Base-by-base conservation (phyloP, 2,888 invertebrate species). In the Tortricodes alternella region DNA sequence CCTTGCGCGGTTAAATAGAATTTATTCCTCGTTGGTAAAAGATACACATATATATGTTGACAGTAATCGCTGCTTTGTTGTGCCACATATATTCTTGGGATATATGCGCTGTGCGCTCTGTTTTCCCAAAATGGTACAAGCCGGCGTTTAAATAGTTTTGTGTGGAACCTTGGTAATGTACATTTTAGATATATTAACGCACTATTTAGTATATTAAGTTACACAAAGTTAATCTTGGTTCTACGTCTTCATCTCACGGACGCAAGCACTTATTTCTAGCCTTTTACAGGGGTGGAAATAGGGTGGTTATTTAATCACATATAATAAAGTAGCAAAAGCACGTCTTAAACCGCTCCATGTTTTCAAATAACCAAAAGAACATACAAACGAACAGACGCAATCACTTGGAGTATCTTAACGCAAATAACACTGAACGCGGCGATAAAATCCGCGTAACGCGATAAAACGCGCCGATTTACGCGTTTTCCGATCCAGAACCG, bases 381-480 rank as follows among this genome's bases (percentile, higher is more conserved):
- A 51, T 15, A 41, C 51, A 16, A 51, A 51, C 48, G 38, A 29
- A 53, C 53, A 49, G 29, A 56, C 35, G 52, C 61, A 61, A 64
- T 64, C 48, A 64, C 53, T 24, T 32, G 38, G 57, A 62, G 55
- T 60, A 58, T 32, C 58, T 34, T 29, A 60, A 34, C 49, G 38
- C 56, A 24, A 46, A 43, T 58, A 53, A 53, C 52, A 34, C 13
- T 53, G 53, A 62, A 39, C 58, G 57, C 50, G 37, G 39, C 58
- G 51, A 61, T 69, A 69, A 69, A 71, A 67, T 57, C 46, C 43
- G 59, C 62, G 66, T 66, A 66, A 69, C 53, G 51, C 51, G 59
- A 65, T 67, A 67, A 68, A 71, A 63, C 62, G 55, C 59, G 53
- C 59, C 59, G 53, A 66, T 62, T 61, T 62, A 46, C 58, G 51